Conservation (phyloP, 2,113 vertebrate species). For the Seriola quinqueradiata region DNA sequence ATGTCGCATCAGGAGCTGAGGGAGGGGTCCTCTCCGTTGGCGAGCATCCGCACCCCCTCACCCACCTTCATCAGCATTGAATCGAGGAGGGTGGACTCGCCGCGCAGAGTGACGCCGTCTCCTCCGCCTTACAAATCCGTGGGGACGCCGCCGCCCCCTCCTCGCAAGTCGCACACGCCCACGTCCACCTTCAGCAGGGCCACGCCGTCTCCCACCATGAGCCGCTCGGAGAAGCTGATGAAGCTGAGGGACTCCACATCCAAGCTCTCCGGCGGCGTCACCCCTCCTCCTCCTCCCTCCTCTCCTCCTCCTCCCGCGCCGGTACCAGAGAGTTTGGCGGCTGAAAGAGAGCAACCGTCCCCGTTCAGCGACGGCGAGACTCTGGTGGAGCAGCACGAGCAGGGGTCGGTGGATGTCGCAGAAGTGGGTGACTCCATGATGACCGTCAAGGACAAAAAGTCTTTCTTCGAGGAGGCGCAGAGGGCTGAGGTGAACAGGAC, state of each 20-base stretch:
- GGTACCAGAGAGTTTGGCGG: conserved; percentile 66
- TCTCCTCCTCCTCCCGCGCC: conserved; percentile 72
- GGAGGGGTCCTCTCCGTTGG: conserved; percentile 79
- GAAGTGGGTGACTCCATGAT: conserved; percentile 82
- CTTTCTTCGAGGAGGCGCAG: conserved; percentile 86
- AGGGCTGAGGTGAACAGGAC: conserved; percentile 81
- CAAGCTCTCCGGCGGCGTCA: conserved; percentile 81
- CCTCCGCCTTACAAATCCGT: conserved; percentile 81
- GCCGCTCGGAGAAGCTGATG: conserved; percentile 88
- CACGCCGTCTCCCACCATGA: conserved; percentile 86
- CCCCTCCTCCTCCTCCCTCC: conserved; percentile 74
- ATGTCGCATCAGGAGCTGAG: conserved; percentile 65
- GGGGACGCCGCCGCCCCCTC: conserved; percentile 80
- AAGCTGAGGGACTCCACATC: conserved; percentile 88
- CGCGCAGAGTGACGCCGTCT: conserved; percentile 80
- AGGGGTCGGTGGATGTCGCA: conserved; percentile 67
- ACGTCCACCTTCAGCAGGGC: conserved; percentile 70
- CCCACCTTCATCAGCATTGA: conserved; percentile 94
- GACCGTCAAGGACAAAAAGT: conserved; percentile 85
- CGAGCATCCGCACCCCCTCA: conserved; percentile 88
- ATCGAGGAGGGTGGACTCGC: conserved; percentile 85
- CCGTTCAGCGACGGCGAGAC: conserved; percentile 82
- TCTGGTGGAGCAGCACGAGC: conserved; percentile 74
- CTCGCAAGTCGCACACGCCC: conserved; percentile 76
- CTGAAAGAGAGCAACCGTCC: conserved; percentile 83